These are phyloP conservation scores for Tadarida brasiliensis DNA, from an alignment of 2,797 vertebrate genomes.

Conservation along the genomic window DNA sequence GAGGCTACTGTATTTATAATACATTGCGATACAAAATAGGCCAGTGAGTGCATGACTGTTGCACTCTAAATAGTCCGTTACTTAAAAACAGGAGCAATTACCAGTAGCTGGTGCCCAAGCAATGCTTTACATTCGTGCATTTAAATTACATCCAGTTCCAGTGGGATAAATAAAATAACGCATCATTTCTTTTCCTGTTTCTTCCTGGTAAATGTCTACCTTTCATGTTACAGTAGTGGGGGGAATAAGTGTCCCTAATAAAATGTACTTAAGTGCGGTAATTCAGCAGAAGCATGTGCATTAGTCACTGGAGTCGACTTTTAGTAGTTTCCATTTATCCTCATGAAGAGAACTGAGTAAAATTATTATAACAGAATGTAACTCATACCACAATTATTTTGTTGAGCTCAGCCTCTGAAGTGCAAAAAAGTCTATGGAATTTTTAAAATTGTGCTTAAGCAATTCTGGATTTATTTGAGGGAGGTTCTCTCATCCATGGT, in stretches of 20 bases:
- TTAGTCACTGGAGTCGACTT: slow-evolving; percentile 48
- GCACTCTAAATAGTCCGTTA: slow-evolving; percentile 63
- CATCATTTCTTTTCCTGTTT: slow-evolving; percentile 58
- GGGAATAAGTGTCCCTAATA: slow-evolving; percentile 28
- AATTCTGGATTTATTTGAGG: slow-evolving; percentile 47
- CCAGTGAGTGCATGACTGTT: neutral
- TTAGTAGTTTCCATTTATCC: slow-evolving; percentile 53
- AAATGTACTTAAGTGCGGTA: slow-evolving; percentile 61
- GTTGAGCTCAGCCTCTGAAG: slow-evolving; percentile 67
- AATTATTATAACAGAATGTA: slow-evolving; percentile 64
- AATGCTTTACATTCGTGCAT: slow-evolving; percentile 32
- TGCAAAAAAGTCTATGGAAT: neutral
- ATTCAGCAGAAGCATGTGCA: slow-evolving; percentile 48
- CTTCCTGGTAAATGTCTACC: slow-evolving; percentile 53
- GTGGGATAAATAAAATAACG: slow-evolving; percentile 65
- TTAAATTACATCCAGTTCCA: slow-evolving; percentile 55
- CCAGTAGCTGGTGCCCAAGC: slow-evolving; percentile 27
- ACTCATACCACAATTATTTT: slow-evolving; percentile 74
- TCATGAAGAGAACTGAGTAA: slow-evolving; percentile 66
- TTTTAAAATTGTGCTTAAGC: slow-evolving; percentile 41
- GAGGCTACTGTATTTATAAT: slow-evolving; percentile 56
- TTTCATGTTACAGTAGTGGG: slow-evolving; percentile 62
- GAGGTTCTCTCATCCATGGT: slow-evolving; percentile 14
- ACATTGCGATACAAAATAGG: slow-evolving; percentile 71
- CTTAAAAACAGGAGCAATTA: slow-evolving; percentile 68